These are phyloP conservation scores for Catamblyrhynchus diadema DNA, from an alignment of 2,797 vertebrate genomes.

Conservation along the genomic window DNA sequence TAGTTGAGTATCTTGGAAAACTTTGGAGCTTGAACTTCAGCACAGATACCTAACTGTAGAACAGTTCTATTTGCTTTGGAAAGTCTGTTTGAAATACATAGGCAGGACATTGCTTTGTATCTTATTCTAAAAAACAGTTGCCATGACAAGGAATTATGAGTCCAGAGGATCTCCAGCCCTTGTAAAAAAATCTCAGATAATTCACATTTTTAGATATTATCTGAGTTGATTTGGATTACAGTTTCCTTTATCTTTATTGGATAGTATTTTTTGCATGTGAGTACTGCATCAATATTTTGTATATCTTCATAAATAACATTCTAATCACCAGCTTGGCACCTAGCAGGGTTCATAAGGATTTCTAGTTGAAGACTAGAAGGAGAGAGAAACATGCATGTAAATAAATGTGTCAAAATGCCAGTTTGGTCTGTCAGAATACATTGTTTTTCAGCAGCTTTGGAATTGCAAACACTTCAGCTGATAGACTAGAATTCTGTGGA, in stretches of 20 bases:
- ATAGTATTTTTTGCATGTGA: neutral
- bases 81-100: neutral
- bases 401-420: neutral
- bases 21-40: neutral
- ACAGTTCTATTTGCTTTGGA: neutral
- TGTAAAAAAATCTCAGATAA: neutral
- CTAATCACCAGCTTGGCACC: neutral
- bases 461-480: neutral
- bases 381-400: neutral
- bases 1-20: neutral
- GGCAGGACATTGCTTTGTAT: neutral
- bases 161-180: neutral
- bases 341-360: neutral
- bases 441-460: neutral
- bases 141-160: neutral
- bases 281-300: neutral
- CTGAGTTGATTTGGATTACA: neutral
- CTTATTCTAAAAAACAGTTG: neutral
- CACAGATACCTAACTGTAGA: neutral
- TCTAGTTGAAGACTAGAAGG: neutral
- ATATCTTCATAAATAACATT: neutral
- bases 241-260: neutral
- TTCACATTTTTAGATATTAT: neutral
- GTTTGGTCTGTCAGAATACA: neutral
- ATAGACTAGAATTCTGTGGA: neutral